These are phyloP conservation scores for Sturmia bella DNA, from an alignment of 2,888 invertebrate species.

Conservation along the genomic window DNA sequence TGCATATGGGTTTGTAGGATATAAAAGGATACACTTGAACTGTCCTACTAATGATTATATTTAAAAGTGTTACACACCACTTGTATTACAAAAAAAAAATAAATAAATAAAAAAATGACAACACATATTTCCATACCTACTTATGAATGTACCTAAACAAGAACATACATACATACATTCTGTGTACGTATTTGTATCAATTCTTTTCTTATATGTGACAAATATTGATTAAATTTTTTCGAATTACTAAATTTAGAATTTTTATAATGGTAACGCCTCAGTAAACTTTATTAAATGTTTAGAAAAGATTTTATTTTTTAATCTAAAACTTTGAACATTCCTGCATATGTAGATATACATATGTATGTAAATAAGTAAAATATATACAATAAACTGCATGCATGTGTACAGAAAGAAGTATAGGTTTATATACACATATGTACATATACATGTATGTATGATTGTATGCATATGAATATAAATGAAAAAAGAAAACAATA, in stretches of 20 bases:
- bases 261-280: background rate
- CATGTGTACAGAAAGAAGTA: background rate
- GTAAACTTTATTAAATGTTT: too few species aligned
- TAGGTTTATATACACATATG: conserved; percentile 7
- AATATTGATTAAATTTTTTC: conserved; percentile 61
- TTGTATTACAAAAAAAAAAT: conserved; percentile 5
- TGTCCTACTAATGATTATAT: background rate
- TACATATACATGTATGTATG: background rate
- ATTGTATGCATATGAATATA: conserved; percentile 2
- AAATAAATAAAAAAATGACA: too few species aligned
- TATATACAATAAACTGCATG: background rate
- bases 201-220: conserved; percentile 46
- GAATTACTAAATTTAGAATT: conserved; percentile 31
- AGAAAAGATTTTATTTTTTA: background rate
- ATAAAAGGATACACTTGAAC: conserved; percentile 31
- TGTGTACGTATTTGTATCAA: conserved; percentile 23
- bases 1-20: conserved; percentile 8
- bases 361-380: conserved; percentile 1
- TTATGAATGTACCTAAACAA: background rate
- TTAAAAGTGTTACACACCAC: conserved; percentile 14
- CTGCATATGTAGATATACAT: background rate
- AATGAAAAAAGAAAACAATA: background rate
- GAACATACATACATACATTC: background rate
- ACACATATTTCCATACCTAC: background rate
- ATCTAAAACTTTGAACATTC: background rate